These are phyloP conservation scores for Amphiprion ocellaris DNA, from an alignment of 2,113 vertebrate species.

Conservation along the genomic window DNA sequence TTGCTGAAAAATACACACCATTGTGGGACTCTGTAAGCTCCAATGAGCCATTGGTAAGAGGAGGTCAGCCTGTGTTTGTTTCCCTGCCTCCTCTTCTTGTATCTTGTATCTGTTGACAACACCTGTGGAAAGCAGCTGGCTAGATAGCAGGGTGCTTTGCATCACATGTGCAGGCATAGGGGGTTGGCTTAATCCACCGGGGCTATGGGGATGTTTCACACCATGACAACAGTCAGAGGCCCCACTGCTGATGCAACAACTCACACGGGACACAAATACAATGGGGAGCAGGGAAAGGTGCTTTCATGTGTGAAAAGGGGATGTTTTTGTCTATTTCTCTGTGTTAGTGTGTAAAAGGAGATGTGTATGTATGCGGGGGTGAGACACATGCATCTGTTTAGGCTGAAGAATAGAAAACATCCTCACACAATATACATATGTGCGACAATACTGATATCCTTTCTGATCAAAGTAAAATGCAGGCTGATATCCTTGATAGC, in stretches of 20 bases:
- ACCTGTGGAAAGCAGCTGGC: conserved; percentile 76
- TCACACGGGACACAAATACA: conserved; percentile 52
- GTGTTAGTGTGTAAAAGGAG: background rate
- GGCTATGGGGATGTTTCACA: conserved; percentile 69
- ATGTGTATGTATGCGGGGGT: background rate
- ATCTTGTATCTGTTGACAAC: conserved; percentile 56
- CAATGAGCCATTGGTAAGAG: conserved; percentile 32
- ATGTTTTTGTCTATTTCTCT: conserved; percentile 23
- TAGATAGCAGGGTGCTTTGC: conserved; percentile 55
- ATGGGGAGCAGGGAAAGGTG: conserved; percentile 23
- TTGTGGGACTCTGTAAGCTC: conserved; percentile 15
- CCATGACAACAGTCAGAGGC: conserved; percentile 69
- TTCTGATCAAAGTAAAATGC: no score
- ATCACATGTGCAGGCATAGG: conserved; percentile 25
- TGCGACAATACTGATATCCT: no score
- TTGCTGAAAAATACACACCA: conserved; percentile 6
- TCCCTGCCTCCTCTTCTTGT: conserved; percentile 37
- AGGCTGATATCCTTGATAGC: no score
- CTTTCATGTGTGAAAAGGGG: conserved; percentile 34
- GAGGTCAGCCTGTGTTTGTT: conserved; percentile 48
- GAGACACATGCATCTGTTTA: conserved; percentile 25
- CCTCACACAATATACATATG: background rate
- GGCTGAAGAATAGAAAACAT: background rate
- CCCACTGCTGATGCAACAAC: conserved; percentile 70
- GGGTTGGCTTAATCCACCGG: conserved; percentile 48